Evolutionary conservation across 2,113 vertebrate genomes (phyloP).

Genomic region (Gymnocephalus cernua): DNA sequence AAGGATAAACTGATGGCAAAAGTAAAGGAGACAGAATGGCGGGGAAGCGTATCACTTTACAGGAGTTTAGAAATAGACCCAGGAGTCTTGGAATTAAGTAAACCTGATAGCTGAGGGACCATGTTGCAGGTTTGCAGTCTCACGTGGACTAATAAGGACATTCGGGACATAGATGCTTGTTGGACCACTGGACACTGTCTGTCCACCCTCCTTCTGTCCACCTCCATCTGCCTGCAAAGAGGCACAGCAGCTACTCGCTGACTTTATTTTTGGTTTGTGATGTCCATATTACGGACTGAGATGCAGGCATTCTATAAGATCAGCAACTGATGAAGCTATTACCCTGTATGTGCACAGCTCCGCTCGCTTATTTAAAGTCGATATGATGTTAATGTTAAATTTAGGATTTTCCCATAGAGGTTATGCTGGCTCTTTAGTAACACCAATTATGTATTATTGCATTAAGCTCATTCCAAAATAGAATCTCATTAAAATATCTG

Average conservation of each 20-base stretch:
- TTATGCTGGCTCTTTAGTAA: background rate
- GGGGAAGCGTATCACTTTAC: conserved; percentile 81
- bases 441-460: background rate
- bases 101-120: conserved; percentile 82
- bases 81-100: conserved; percentile 85
- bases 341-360: conserved; percentile 61
- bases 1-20: conserved; percentile 63
- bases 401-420: conserved; percentile 16
- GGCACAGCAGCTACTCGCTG: conserved; percentile 18
- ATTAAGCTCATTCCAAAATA: background rate
- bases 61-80: conserved; percentile 83
- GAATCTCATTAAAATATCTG: conserved; percentile 22
- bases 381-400: conserved; percentile 19
- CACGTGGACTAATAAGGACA: conserved; percentile 88
- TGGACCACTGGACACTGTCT: conserved; percentile 66
- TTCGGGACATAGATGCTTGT: conserved; percentile 73
- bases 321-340: conserved; percentile 57
- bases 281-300: conserved; percentile 54
- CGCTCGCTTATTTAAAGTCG: conserved; percentile 32
- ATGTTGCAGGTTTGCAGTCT: conserved; percentile 61
- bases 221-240: conserved; percentile 49
- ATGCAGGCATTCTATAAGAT: conserved; percentile 53
- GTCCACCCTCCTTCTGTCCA: conserved; percentile 57
- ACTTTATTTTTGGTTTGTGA: conserved; percentile 80
- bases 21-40: conserved; percentile 77